Base-by-base conservation (phyloP, 2,113 vertebrate species). In the Hiodon alosoides region DNA sequence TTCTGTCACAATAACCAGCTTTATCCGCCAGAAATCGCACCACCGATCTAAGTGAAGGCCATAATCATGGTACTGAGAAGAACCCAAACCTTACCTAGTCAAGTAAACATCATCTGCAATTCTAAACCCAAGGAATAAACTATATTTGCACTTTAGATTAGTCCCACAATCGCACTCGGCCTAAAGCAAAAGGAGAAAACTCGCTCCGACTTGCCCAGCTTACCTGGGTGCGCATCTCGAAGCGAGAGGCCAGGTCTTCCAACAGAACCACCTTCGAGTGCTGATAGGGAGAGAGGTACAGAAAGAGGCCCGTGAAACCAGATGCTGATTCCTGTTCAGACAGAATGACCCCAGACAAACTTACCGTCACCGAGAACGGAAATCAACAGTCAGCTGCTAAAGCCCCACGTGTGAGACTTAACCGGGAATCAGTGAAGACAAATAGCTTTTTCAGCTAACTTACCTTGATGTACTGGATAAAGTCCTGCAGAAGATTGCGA, bases 141-240 rank as follows among this genome's bases (percentile, higher is more conserved):
- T 31, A 31, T 31, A 31, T 31, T 31, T 31, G 47, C 65, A 48
- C 1, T 47, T 52, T n/a, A 68, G 8, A 68, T 9, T 11, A 7
- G 5, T 67, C 11, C n/a, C 46, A 51, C 13, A 11, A 11, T 57
- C 58, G 14, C 58, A 9, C 14, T 5, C 58, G 7, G 58, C 8
- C 9, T 4, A 14, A 59, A 59, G 14, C 0, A 3, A 14, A 14
- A 59, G 7, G 9, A 9, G 9, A 11, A 14, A 9, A 9, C 58
- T 59, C 14, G 9, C 3, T 2, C 7, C 9, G 14, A 2, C 8
- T 8, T 8, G 14, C 3, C 60, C 4, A 13, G 67, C 83, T 81
- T 86, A 94, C 94, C 92, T 98, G 95, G 2, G 97, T 98, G 79
- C 95, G 92, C 80, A 99, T 90, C 69, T 94, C 95, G 77, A 98